Base-by-base conservation (phyloP, 2,888 invertebrate species). In the Apodemia zela region DNA sequence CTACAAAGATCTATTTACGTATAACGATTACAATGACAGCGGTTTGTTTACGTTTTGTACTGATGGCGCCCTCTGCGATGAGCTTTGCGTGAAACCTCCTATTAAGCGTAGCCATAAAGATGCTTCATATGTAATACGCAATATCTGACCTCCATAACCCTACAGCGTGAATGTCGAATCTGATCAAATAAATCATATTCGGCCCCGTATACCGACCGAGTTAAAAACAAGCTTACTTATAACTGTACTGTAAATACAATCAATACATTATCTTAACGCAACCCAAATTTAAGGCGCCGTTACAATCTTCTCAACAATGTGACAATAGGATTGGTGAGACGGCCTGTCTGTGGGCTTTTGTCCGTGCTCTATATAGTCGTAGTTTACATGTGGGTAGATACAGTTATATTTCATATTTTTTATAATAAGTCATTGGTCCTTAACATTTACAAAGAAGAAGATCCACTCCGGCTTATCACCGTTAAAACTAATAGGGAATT, bases 221-320 rank as follows among this genome's bases (percentile, higher is more conserved):
- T 57, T 57, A 25, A 57, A n/a, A 51, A 51, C 25, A 21, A 29
- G 29, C 54, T 15, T 21, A 13, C 51, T 25, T 57, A 8, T 45
- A 57, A 57, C 54, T 57, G 54, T 57, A 57, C 29, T 29, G 13
- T 15, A 29, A 51, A 57, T 54, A 54, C 54, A 57, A 57, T 57
- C 54, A 7, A 57, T 29, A 57, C 54, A 57, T 45, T 45, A 45
- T 57, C 54, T 57, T 6, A 57, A 29, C 25, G 15, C 25, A 57
- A 57, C 54, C 54, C 29, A 57, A 25, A 57, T 57, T 57, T 57
- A 6, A 4, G 5, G 18, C 5, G 18, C 54, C 54, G 54, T 57
- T 29, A 57, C n/a, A 21, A 57, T 51, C 21, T 21, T 57, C 15
- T 57, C 15, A 57, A 57, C 54, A 57, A 57, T 57, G 25, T 17